Base-by-base conservation (phyloP, 2,113 vertebrate species). In the Gadus macrocephalus region DNA sequence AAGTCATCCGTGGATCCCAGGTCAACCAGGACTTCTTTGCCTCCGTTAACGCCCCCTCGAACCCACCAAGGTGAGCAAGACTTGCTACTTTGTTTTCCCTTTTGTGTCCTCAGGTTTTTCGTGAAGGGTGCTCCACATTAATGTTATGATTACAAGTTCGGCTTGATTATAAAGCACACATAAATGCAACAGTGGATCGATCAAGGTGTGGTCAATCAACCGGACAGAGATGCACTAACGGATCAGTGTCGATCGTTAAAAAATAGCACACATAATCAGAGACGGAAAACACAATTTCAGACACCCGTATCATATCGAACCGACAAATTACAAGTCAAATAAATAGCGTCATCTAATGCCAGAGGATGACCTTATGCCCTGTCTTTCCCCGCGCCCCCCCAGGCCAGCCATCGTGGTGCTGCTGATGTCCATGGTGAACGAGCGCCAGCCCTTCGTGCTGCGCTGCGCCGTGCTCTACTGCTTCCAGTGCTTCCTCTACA, bases 391-490 rank as follows among this genome's bases (percentile, higher is more conserved):
- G 62, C 7, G 65, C 42, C 0, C n/a, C 62, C 6, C 69, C 74
- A 99, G 97, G 74, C 96, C 97, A 1, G 97, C 97, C 0, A 98
- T 99, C 0, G 97, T 99, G 3, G 97, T 99, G 3, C 91, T 99
- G 6, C 94, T 99, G 56, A 97, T 99, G 96, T 99, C 97, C 77
- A 99, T 99, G 97, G 97, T 99, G 11, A 99, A 98, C 0, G 97
- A 99, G 78, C 90, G 96, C 66, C 97, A 99, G 81, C 97, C 97
- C 0, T 99, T 99, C 11, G 97, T 98, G 27, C 90, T 99, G 5
- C 96, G 96, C 19, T 99, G 97, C 62, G 97, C 97, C 0, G 97
- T 99, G 35, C 95, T 99, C 66, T 99, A 99, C 79, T 99, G 97
- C 61, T 99, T 99, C 90, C 97, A 99, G 89, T 98, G 97, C 86